Base-by-base conservation (phyloP, 2,113 vertebrate species). In the Phalacrocorax carbo region DNA sequence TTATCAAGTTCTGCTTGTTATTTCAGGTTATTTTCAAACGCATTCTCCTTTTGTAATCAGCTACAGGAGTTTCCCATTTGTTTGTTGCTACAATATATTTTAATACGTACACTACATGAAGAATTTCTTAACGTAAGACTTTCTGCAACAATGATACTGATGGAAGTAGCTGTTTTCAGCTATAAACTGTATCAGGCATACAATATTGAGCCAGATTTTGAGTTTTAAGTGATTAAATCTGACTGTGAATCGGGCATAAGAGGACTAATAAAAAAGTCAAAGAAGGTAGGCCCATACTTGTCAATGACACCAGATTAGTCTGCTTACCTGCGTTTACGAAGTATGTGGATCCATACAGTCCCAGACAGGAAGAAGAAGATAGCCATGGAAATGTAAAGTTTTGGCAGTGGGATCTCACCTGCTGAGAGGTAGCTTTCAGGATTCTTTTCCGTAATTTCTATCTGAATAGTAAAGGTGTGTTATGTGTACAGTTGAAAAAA, bases 391-490 rank as follows among this genome's bases (percentile, higher is more conserved):
- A 99, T 97, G 95, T 99, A 99, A 12, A 99, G 97, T 34, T 98
- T 99, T 29, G 99, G 99, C 40, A 99, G 97, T 18, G 99, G 99
- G 84, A 99, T 99, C 92, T 99, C 99, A 40, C 98, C 98, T 1
- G 99, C 99, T 4, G 98, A 99, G 78, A 99, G 98, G 97, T 97
- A 99, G 95, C 99, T 99, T 82, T 98, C 97, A 13, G 98, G 99
- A 78, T 99, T 99, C 97, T 98, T 98, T 88, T 99, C 98, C 18
- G 82, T 97, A 61, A 99, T 99, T 30, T 96, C 94, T 77, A 99
- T 99, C 99, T 99, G 97, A 86, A 98, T 87, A 81, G 57, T 79
- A 83, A 88, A 93, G 11, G 46, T 46, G 12, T n/a, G n/a, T 94
- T 75, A 96, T 0, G 5, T 6, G 15, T 30, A 82, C 46, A 75